Evolutionary conservation across 2,888 invertebrate genomes (phyloP), one percentile per base, ranked within the genome.

Genomic region (Mesorhabditis belari): DNA sequence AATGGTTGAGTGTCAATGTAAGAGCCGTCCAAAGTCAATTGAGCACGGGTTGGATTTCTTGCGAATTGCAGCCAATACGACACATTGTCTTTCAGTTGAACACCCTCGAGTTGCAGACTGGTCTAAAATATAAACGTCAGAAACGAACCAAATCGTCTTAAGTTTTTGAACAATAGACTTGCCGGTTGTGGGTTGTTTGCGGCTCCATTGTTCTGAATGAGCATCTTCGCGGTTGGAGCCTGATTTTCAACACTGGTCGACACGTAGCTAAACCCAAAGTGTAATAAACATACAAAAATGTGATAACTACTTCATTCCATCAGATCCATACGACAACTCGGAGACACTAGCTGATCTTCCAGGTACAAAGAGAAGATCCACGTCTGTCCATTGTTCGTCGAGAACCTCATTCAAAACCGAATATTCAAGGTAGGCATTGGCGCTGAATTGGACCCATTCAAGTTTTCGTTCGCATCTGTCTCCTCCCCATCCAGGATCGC

Each of bases 401-500:
- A 61, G 60, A 55, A 73, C 66, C 17, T 66, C 69, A 19, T 71
- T 72, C 19, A 57, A 60, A 9, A 70, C 67, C 2, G 63, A 58
- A 63, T 75, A 77, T 44, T 74, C 66, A 52, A 77, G 67, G 60
- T 66, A 74, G n/a, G 69, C 64, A 12, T 73, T 74, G 3, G 67
- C 57, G 9, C 64, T 58, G 71, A 80, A 80, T 57, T 77, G 70
- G 25, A 80, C 67, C 80, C 80, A 80, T 25, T 68, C 68, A 58
- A 76, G 65, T 29, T 63, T 57, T 9, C 63, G 74, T 65, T 82
- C 80, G 75, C 85, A 86, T 21, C 79, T 75, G 3, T 78, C 70
- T 6, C 95, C 95, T 0, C 90, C 90, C 89, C 90, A 98, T 9
- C 96, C 96, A 0, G 95, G 92, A 73, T 89, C 88, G 80, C 98